These are phyloP conservation scores for Parapristionchus giblindavisi DNA, from an alignment of 2,888 invertebrate genomes.

Conservation along the genomic window DNA sequence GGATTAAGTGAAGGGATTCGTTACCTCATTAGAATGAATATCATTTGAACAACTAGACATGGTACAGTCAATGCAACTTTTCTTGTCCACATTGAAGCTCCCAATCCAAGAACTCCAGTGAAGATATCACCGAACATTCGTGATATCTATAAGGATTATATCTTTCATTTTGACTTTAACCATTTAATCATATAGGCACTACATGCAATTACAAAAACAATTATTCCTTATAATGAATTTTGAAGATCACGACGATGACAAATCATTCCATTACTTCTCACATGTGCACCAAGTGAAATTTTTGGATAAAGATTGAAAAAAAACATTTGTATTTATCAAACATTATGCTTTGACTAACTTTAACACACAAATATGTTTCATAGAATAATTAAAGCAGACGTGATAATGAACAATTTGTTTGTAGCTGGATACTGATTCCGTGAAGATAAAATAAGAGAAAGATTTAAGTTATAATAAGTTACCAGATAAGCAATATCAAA, in stretches of 20 bases:
- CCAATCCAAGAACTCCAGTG: constrained; percentile 58
- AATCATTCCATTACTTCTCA: too few species aligned
- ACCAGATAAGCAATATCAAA: constrained; percentile 32
- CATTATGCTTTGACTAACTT: neutral
- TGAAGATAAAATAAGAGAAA: neutral
- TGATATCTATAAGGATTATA: constrained; percentile 43
- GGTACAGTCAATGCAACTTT: constrained; percentile 54
- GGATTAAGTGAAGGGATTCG: neutral
- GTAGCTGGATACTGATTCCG: too few species aligned
- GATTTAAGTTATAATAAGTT: neutral
- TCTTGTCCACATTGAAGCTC: constrained; percentile 62
- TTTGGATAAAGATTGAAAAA: neutral
- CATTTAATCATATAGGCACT: too few species aligned
- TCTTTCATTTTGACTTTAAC: neutral
- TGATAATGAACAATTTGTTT: too few species aligned
- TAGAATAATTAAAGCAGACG: too few species aligned
- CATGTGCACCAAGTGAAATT: too few species aligned
- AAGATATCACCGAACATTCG: constrained; percentile 62
- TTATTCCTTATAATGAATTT: too few species aligned
- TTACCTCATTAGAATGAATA: constrained; percentile 51
- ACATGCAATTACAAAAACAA: too few species aligned
- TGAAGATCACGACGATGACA: too few species aligned
- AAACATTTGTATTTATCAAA: neutral
- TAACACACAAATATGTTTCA: too few species aligned
- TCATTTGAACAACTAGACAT: constrained; percentile 55